Base-by-base conservation (phyloP, 2,797 vertebrate genomes). In the Sciaenops ocellatus region DNA sequence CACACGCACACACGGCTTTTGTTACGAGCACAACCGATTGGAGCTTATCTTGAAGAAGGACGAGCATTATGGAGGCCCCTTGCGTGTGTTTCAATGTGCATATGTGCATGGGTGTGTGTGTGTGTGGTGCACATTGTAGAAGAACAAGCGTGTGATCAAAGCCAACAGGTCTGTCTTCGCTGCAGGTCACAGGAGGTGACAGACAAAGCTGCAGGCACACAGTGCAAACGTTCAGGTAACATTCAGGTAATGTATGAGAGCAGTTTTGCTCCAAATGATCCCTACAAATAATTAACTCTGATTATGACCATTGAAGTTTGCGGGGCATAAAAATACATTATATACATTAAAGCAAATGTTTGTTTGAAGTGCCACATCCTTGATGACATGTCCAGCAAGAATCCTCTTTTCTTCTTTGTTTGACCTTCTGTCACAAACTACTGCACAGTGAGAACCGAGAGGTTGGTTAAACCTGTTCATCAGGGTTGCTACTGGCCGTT, bases 141-240 rank as follows among this genome's bases (percentile, higher is more conserved):
- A 62, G 86, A 83, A 73, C 82, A 79, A 79, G 78, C 26, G 54
- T 72, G 62, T 78, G 89, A 90, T 91, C 88, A 91, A 90, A 90
- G 89, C 78, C 61, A 79, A 42, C 72, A 69, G 80, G 69, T 71
- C 76, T 73, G 79, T 82, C 80, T 81, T 85, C 15, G 22, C 81
- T 84, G 79, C 65, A 83, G 87, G 84, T 87, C 73, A 74, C n/a
- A n/a, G 73, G 63, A 76, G 79, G 70, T 66, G 85, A 88, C 82
- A 86, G 78, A 85, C 80, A 17, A 24, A 75, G 38, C 60, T 18
- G 15, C 54, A 63, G 30, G 68, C 63, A 73, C 65, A 82, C 42
- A 68, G 12, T 61, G 34, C 34, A 38, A 38, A 38, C 8, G 8
- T 38, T 38, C 34, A 38, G 46, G 7, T 42, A 79, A 73, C 64